phyloP scores from a whole-genome alignment of 2,888 invertebrate species.

The Himalopsyche japonica region DNA sequence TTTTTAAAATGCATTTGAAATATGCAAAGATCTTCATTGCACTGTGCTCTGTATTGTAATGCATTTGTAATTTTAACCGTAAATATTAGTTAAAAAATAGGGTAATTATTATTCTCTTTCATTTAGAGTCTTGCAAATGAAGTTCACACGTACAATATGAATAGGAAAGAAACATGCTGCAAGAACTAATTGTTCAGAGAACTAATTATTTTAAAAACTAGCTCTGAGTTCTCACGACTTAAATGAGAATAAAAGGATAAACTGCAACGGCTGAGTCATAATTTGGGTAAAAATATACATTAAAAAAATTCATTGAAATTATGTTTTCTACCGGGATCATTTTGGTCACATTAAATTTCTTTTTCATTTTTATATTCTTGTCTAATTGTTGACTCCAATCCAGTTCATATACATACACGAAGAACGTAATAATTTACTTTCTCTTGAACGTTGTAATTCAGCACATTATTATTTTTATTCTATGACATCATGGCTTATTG shows the following conservation, averaged over 20 bases:
- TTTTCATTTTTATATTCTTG: no score
- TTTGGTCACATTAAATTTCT: no score
- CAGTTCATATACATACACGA: no score
- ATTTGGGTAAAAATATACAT: no score
- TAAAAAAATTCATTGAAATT: no score
- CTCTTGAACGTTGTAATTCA: no score
- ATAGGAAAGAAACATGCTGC: not conserved
- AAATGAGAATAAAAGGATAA: not conserved
- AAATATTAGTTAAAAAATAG: not conserved
- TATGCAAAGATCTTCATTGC: not conserved
- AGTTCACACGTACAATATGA: not conserved
- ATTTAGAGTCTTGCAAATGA: not conserved
- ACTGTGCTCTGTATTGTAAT: not conserved
- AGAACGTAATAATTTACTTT: no score
- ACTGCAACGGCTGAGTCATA: not conserved
- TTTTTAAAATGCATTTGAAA: no score
- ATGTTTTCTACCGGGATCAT: no score
- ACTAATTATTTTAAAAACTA: conserved; percentile 17
- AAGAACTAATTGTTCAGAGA: conserved; percentile 16
- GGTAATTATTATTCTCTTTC: not conserved
- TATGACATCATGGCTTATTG: no score
- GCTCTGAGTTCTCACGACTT: conserved; percentile 11
- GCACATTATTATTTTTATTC: no score
- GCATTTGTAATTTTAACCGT: not conserved
- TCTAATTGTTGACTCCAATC: no score